Evolutionary conservation across 2,797 vertebrate genomes (phyloP).

Genomic region (Hozukius guyotensis): DNA sequence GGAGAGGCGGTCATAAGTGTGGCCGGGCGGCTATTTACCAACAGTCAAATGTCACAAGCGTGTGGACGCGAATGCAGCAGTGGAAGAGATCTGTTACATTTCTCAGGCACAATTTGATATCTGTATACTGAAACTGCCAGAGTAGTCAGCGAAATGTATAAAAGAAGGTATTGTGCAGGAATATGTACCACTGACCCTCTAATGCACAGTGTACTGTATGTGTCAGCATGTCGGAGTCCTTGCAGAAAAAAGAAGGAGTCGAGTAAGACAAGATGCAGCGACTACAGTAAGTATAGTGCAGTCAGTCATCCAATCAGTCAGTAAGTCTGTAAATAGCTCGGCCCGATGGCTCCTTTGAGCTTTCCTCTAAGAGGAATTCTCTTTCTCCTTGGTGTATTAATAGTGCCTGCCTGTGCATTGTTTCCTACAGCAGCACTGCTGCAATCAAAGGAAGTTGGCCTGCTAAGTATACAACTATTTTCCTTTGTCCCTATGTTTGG

Average conservation of each 20-base stretch:
- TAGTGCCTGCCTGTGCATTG: conserved; percentile 78
- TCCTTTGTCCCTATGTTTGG: conserved; percentile 86
- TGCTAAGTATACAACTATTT: conserved; percentile 84
- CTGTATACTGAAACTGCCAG: not conserved
- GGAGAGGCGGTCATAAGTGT: conserved; percentile 65
- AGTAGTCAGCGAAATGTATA: conserved; percentile 23
- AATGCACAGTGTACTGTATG: conserved; percentile 34
- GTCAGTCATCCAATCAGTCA: conserved; percentile 76
- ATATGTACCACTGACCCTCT: conserved; percentile 19
- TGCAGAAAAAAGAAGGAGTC: conserved; percentile 50
- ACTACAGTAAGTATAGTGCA: conserved; percentile 66
- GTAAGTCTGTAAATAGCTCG: conserved; percentile 78
- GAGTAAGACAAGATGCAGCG: conserved; percentile 74
- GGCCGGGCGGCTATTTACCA: conserved; percentile 62
- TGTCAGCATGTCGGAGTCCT: conserved; percentile 60
- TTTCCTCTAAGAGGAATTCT: conserved; percentile 82
- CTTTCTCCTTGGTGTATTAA: conserved; percentile 82
- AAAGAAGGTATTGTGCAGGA: conserved; percentile 16
- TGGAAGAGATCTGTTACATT: conserved; percentile 52
- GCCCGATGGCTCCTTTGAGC: conserved; percentile 80
- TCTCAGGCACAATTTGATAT: conserved; percentile 44
- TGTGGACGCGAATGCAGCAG: conserved; percentile 46
- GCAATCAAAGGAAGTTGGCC: conserved; percentile 84
- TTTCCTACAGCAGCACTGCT: conserved; percentile 80
- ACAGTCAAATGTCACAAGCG: conserved; percentile 70